Evolutionary conservation across 1,140 invertebrate genomes (phyloP), one percentile per base, ranked within the genome.

Genomic region (Leptinotarsa undecemlineata): DNA sequence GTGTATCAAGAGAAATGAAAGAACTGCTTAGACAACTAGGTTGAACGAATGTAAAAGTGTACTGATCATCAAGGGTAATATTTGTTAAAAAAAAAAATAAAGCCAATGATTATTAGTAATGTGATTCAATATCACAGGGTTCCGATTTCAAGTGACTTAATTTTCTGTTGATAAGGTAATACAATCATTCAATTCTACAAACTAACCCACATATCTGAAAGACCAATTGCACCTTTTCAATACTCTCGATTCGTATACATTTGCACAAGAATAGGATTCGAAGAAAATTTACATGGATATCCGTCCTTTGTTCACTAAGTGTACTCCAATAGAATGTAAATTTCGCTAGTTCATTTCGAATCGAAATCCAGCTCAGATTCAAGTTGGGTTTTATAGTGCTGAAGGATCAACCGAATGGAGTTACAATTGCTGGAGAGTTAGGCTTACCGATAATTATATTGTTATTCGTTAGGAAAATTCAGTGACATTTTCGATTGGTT

Each of bases 261-360:
- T 69, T 69, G 47, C 74, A 64, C 68, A 70, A 68, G 68, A 71
- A 75, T 71, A 48, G 74, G 57, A 75, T 75, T 64, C 74, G 48
- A 68, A 47, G 51, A 57, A 75, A 75, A 75, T 75, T 72, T 75
- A 75, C 74, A 75, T 75, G 74, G 64, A 75, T 70, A 75, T 70
- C 62, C 61, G 68, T 68, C 68, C 74, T 71, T 71, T 64, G 57
- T 71, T 69, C 42, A 21, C 8, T n/a, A 57, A 57, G 51, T 48
- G 17, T 21, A 42, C 68, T 20, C n/a, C 68, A 69, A 69, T 69
- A 42, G 19, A 69, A 48, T 69, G 68, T 47, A 69, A 51, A 69
- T 69, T 48, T 48, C 17, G 42, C 15, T 51, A 47, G 20, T 69
- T 69, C n/a, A 69, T 48, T n/a, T 48, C 14, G 23, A 20, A 14